A percentile compares a stretch with the other conserved stretches of the same genome.
phyloP scores from a whole-genome alignment of 2,888 invertebrate genomes.

The Cancer borealis region DNA sequence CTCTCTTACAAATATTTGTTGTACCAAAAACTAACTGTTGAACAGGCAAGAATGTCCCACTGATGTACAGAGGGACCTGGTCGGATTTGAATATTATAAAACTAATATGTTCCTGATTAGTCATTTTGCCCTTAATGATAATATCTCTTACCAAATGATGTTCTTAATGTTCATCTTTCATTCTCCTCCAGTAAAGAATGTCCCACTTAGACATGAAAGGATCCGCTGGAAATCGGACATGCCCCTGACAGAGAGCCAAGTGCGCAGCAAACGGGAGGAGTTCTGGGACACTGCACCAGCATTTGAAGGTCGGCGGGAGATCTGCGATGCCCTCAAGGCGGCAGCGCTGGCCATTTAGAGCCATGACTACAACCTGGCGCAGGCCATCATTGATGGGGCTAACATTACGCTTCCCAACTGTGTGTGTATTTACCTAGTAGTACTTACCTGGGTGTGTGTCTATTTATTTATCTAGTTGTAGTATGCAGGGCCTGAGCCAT shows the following conservation, averaged over 20 bases:
- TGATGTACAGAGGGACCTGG: not conserved
- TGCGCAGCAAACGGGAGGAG: constrained; percentile 96
- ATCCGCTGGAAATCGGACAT: constrained; percentile 99
- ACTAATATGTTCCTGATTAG: no score
- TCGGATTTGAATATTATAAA: not conserved
- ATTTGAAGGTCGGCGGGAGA: constrained; percentile 97
- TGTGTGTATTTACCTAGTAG: constrained; percentile 36
- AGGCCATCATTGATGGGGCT: constrained; percentile 97
- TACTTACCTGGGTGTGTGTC: constrained; percentile 18
- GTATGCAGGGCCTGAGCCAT: no score
- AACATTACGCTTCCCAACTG: constrained; percentile 96
- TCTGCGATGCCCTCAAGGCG: constrained; percentile 97
- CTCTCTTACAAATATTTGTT: not conserved
- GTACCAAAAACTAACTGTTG: not conserved
- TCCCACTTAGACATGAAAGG: constrained; percentile 95
- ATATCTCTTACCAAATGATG: no score
- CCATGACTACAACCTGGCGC: constrained; percentile 94
- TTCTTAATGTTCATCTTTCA: no score
- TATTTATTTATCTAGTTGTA: not conserved
- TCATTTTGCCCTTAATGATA: not conserved
- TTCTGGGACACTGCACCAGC: constrained; percentile 99
- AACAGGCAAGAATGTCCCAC: not conserved
- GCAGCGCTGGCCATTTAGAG: constrained; percentile 95
- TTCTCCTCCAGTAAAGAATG: constrained; percentile 85
- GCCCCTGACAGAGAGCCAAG: constrained; percentile 95